Base-by-base conservation (phyloP, 2,113 vertebrate genomes). In the Anser brachyrhynchus region DNA sequence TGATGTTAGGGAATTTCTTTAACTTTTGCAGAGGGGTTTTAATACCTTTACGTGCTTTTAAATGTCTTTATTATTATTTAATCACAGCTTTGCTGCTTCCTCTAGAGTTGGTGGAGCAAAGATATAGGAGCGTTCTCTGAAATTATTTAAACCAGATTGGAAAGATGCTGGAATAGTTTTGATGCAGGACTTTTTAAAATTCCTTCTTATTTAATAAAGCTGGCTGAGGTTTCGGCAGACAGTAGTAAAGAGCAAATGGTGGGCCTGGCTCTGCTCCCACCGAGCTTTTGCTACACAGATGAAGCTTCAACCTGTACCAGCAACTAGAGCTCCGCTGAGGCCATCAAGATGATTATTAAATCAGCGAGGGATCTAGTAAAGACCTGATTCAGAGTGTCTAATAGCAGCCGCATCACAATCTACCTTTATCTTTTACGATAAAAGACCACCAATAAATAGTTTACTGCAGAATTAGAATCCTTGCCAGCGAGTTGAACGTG, bases 141-240 rank as follows among this genome's bases (percentile, higher is more conserved):
- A 55, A 72, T 87, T 71, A 85, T 89, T 80, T 76, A 88, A 93
- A 88, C 33, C 41, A 84, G 35, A 65, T 71, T 55, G 61, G 72
- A 90, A 71, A 8, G 20, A 71, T 66, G 35, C 52, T 61, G 62
- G 55, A 88, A 87, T 17, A 65, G 69, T 31, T 58, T 70, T 44
- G 79, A 80, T 39, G 33, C 17, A 21, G 39, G 62, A 58, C 37
- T 65, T 94, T 35, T n/a, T 25, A 61, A 80, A 84, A 84, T 59
- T 20, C 71, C 44, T 78, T 82, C 55, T 81, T 70, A 90, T 96
- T 92, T 70, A 92, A 92, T 59, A 96, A 95, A 87, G 26, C 74
- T 91, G 54, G 44, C 37, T 25, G 9, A n/a, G 22, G 7, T 66
- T 69, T 92, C 79, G 37, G 70, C 72, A 52, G 54, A 71, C 3